A percentile compares a stretch with the other conserved stretches of the same genome.
Evolutionary conservation across 2,888 invertebrate genomes (phyloP).

Genomic region (Machimus rusticus): DNA sequence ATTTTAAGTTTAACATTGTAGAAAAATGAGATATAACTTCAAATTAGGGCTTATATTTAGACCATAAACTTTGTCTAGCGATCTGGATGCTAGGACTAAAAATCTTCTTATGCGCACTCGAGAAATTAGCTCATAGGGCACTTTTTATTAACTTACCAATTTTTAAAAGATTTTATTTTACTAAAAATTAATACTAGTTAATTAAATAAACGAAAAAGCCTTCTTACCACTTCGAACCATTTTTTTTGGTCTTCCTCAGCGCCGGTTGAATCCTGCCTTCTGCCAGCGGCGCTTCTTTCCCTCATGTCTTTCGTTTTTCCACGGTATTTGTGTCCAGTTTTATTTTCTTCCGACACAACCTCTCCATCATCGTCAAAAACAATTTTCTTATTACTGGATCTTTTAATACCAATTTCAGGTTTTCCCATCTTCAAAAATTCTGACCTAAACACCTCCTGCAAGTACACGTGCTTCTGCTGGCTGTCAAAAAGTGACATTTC

Average conservation of each 20-base stretch:
- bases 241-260: constrained; percentile 48
- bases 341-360: constrained; percentile 31
- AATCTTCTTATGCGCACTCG: too few relatives aligned
- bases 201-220: neutral
- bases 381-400: constrained; percentile 54
- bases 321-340: constrained; percentile 45
- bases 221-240: constrained; percentile 59
- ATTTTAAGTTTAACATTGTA: too few relatives aligned
- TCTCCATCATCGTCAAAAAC: constrained; percentile 56
- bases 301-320: constrained; percentile 46
- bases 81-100: too few relatives aligned
- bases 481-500: neutral
- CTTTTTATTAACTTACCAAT: too few relatives aligned
- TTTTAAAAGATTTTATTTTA: too few relatives aligned
- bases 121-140: too few relatives aligned
- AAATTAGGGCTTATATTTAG: too few relatives aligned
- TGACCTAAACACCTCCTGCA: neutral
- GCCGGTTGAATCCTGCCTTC: constrained; percentile 44
- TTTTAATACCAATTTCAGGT: neutral
- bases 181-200: too few relatives aligned
- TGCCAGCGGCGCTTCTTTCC: constrained; percentile 25
- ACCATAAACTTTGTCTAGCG: too few relatives aligned
- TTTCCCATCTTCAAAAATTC: neutral
- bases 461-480: neutral
- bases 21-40: too few relatives aligned